Base-by-base conservation (phyloP, 2,797 vertebrate species). In the Micropoecilia bifurca region DNA sequence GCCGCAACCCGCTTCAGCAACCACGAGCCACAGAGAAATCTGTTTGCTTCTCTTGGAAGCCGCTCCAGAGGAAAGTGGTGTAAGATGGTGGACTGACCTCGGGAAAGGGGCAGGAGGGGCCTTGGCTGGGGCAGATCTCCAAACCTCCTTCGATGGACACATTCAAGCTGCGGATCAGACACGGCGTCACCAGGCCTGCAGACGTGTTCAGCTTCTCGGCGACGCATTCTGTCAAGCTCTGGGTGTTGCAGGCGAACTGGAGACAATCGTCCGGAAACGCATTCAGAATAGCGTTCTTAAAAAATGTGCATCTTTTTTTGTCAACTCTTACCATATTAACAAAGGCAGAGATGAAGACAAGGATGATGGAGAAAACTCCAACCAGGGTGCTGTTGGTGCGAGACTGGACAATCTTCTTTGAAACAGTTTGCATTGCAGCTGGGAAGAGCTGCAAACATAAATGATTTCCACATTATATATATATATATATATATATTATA, bases 191-290 rank as follows among this genome's bases (percentile, higher is more conserved):
- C 50, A 96, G 93, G 1, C 90, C 86, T 0, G 93, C 94, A 0
- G 97, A 96, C 74, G 96, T 85, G 82, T 99, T 99, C 91, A 97
- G 94, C 93, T 95, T 95, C 8, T 87, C 93, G 2, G 97, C 96
- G 0, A 96, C 96, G 1, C 98, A 99, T 53, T 96, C 95, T 75
- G 79, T 89, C 87, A 99, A 93, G 74, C 95, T 93, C 85, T 92
- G 95, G 43, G 96, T 97, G 94, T 97, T 96, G 90, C 98, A 99
- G 93, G 96, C 94, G 87, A 99, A 99, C 98, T 99, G 83, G 47
- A 75, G 77, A 12, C 43, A 83, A 68, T 73, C 47, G 80, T 2
- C 73, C 14, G 83, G 8, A 82, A 14, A 59, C 2, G 9, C 28
- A 6, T n/a, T 75, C 13, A 73, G 12, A 75, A 53, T 9, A n/a